Conservation (phyloP, 2,797 vertebrate genomes). For the Mallotus villosus region DNA sequence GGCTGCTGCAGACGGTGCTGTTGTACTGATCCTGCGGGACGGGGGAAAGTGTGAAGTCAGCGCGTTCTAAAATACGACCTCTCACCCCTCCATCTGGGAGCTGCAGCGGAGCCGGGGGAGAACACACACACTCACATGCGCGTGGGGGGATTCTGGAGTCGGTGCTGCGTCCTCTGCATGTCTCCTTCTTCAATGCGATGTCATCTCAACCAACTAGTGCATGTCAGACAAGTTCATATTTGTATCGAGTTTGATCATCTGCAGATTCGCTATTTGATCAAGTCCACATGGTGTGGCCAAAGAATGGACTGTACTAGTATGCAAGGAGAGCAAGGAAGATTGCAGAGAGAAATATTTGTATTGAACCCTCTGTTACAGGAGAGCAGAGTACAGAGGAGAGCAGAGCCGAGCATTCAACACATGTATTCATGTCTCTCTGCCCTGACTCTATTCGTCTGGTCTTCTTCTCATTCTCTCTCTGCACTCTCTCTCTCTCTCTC, state of each 20-base stretch:
- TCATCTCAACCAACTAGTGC: background rate
- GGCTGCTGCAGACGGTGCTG: background rate
- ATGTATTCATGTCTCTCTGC: constrained; percentile 25
- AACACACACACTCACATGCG: no score
- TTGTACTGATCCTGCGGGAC: background rate
- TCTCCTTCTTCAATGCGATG: background rate
- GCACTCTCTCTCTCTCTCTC: background rate
- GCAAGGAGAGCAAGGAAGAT: no score
- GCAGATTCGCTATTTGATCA: background rate
- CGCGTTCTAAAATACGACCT: background rate
- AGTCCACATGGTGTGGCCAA: background rate
- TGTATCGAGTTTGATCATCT: background rate
- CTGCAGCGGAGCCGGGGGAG: background rate
- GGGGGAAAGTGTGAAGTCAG: background rate
- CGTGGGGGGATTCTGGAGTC: no score
- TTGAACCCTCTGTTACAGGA: no score
- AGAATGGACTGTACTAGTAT: background rate
- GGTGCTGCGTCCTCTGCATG: no score
- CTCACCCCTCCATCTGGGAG: background rate
- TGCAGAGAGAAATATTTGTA: no score
- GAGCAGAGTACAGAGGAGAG: no score
- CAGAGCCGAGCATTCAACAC: no score
- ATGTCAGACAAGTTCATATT: background rate
- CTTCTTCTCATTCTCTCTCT: background rate
- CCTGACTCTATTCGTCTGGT: constrained; percentile 20